Evolutionary conservation across 1,140 invertebrate species (phyloP).

Genomic region (Danaus plexippus): DNA sequence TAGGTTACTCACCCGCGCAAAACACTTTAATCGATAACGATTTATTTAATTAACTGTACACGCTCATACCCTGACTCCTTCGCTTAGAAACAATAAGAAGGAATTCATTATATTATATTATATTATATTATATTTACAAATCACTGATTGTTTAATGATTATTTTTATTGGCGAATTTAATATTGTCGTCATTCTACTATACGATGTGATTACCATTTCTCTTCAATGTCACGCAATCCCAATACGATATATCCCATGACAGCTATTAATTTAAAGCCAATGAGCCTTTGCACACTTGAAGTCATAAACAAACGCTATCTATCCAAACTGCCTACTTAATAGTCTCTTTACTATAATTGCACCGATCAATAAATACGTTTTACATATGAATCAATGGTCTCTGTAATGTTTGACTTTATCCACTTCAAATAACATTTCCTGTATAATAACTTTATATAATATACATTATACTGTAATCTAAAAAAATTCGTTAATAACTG

Average conservation of each 20-base stretch:
- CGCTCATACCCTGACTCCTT: slow-evolving; percentile 7
- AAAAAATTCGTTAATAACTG: too few species aligned
- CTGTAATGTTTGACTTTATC: too few species aligned
- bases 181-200: background rate
- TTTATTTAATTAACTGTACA: slow-evolving; percentile 44
- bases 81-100: too few species aligned
- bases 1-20: slow-evolving; percentile 30
- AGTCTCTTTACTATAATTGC: slow-evolving; percentile 47
- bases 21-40: slow-evolving; percentile 41
- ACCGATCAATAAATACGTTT: slow-evolving; percentile 35
- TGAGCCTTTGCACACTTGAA: slow-evolving; percentile 25
- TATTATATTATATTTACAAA: too few species aligned
- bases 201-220: slow-evolving; percentile 11
- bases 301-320: slow-evolving; percentile 29
- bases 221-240: slow-evolving; percentile 37
- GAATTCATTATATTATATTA: too few species aligned
- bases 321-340: slow-evolving; percentile 42
- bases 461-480: too few species aligned
- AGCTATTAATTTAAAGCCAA: slow-evolving; percentile 29
- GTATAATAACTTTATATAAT: too few species aligned
- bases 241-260: slow-evolving; percentile 43
- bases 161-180: too few species aligned
- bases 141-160: too few species aligned
- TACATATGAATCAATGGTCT: slow-evolving; percentile 13
- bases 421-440: too few species aligned